These are phyloP conservation scores for Poeciliopsis occidentalis DNA, from an alignment of 2,113 vertebrate genomes.

Conservation along the genomic window DNA sequence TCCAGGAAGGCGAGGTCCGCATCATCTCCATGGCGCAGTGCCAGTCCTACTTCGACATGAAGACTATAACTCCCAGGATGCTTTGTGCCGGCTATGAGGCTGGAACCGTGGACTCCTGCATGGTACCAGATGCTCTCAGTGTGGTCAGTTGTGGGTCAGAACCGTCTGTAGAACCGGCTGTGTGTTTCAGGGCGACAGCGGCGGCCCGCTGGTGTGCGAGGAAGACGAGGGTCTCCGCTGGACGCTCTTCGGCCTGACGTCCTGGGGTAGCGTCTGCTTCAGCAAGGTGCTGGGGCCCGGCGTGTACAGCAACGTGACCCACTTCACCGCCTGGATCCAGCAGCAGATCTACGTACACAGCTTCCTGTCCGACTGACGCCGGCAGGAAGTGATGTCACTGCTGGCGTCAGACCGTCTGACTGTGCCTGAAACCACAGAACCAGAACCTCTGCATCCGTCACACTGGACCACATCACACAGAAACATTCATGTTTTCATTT, in stretches of 20 bases:
- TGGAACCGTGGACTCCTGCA: constrained; percentile 85
- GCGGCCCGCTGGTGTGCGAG: constrained; percentile 91
- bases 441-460: neutral
- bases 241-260: constrained; percentile 92
- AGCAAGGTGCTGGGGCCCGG: constrained; percentile 91
- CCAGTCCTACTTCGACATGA: constrained; percentile 94
- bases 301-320: constrained; percentile 92
- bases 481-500: too few species aligned
- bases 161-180: neutral
- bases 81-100: constrained; percentile 94
- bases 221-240: constrained; percentile 76
- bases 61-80: constrained; percentile 94
- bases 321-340: constrained; percentile 91
- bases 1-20: constrained; percentile 95
- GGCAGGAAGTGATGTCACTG: constrained; percentile 56
- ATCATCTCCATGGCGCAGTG: constrained; percentile 92
- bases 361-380: constrained; percentile 79
- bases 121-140: constrained; percentile 53
- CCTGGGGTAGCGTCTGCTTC: constrained; percentile 93
- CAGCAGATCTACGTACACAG: constrained; percentile 91
- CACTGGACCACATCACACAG: too few species aligned
- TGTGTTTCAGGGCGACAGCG: constrained; percentile 79
- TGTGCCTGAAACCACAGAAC: constrained; percentile 41
- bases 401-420: constrained; percentile 15
- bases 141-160: too few species aligned